Evolutionary conservation across 2,113 vertebrate genomes (phyloP), one percentile per base, ranked within the genome.

Genomic region (Hucho hucho): DNA sequence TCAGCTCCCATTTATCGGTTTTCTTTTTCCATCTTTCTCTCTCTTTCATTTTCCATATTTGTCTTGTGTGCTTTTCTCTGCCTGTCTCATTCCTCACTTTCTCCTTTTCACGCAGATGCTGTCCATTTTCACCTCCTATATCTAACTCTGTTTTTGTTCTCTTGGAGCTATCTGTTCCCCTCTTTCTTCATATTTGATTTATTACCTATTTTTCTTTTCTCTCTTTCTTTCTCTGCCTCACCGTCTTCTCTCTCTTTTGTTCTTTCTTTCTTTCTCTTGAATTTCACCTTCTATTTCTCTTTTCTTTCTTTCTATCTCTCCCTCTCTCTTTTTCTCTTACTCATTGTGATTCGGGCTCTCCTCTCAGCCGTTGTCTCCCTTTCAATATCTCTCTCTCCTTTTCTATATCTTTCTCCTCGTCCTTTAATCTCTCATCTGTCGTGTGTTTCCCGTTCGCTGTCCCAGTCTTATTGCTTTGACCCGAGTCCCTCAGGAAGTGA

Each of bases 1-100:
- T 82, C 75, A 77, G 77, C 69, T 69, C 16, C 58, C n/a, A 64
- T 77, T 77, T 81, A 72, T 76, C 6, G 32, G 79, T 81, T 76
- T 69, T 49, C 72, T 79, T 64, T 28, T 20, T 61, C 13, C 22
- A 20, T 18, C 28, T n/a, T 11, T 58, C 25, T 68, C 64, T 63
- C n/a, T 37, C n/a, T 25, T 22, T 16, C 70, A 80, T 3, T 0
- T 70, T 73, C 47, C 24, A 77, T 76, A 69, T 69, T 73, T 61
- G 76, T 84, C 26, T 26, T 75, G 77, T 70, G 64, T 25, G 20
- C 74, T 77, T 74, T 58, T 73, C 28, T 18, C 66, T 58, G 22
- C 4, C 28, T 28, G 28, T 28, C 28, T 28, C 4, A 3, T 32
- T 32, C 32, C 32, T 32, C 32, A 32, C 32, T 6, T 2, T 26